These are phyloP conservation scores for Plagodis dolabraria DNA, from an alignment of 2,888 invertebrate species.

Conservation along the genomic window DNA sequence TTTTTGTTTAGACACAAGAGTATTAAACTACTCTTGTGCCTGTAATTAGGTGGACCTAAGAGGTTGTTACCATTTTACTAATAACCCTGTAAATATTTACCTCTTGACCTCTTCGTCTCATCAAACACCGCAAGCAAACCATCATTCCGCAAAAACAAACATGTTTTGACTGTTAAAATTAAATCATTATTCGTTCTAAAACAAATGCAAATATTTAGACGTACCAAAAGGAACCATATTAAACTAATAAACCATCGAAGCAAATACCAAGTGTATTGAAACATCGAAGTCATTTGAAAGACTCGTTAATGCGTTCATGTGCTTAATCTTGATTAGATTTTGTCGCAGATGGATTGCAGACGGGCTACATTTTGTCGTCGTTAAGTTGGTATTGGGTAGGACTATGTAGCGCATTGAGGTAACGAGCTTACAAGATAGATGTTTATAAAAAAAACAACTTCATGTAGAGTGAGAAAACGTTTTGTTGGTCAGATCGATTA, in stretches of 20 bases:
- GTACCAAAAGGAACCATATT: slow-evolving; percentile 15
- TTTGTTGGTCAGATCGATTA: no score
- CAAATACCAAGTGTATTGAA: slow-evolving; percentile 6
- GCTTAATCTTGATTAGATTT: slow-evolving; percentile 32
- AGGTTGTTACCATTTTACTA: no score
- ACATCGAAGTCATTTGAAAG: slow-evolving; percentile 6
- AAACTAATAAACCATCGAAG: slow-evolving; percentile 17
- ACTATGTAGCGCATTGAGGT: no score
- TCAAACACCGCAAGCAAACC: slow-evolving; percentile 11
- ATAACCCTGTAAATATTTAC: no score
- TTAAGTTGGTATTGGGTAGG: no score
- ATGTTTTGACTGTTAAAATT: slow-evolving; percentile 20
- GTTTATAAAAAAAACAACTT: no score
- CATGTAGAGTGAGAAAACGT: no score
- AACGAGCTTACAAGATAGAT: no score
- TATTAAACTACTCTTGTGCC: no score
- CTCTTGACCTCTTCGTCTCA: no score
- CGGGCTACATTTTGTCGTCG: neutral
- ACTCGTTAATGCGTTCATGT: slow-evolving; percentile 7
- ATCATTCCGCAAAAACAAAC: slow-evolving; percentile 12
- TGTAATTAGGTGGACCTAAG: no score
- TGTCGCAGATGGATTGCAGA: slow-evolving; percentile 15
- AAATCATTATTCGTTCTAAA: slow-evolving; percentile 21
- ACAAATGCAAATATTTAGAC: slow-evolving; percentile 23
- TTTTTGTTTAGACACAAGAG: no score